A percentile compares a stretch with the other conserved stretches of the same genome.
phyloP scores from a whole-genome alignment of 2,888 invertebrate genomes.

The Lycocerus yunnanus region DNA sequence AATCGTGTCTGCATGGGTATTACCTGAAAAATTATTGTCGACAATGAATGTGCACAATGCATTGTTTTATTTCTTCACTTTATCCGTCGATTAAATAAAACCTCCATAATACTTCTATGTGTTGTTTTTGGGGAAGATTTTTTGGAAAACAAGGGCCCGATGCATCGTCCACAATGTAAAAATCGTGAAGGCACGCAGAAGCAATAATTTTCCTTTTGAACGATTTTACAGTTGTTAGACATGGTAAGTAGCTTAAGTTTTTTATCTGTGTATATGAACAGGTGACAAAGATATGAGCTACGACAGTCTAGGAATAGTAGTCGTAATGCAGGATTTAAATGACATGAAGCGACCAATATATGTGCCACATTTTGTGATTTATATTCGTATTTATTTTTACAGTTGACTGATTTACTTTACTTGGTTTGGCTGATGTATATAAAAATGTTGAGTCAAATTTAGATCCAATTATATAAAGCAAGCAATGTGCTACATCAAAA shows the following conservation, averaged over 20 bases:
- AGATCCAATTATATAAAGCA: slow-evolving; percentile 33
- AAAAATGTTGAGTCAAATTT: slow-evolving; percentile 35
- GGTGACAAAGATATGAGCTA: slow-evolving; percentile 39
- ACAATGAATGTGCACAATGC: neutral
- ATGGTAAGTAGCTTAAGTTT: neutral
- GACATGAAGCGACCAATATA: slow-evolving; percentile 34
- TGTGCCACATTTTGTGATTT: slow-evolving; percentile 36
- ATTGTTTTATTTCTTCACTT: neutral
- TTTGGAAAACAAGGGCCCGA: neutral
- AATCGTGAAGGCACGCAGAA: neutral
- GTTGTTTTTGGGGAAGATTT: neutral
- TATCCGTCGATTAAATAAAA: neutral
- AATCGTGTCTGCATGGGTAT: neutral
- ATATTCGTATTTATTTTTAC: slow-evolving; percentile 36
- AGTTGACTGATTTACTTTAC: slow-evolving; percentile 39
- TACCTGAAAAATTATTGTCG: neutral
- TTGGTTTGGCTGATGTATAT: slow-evolving; percentile 31
- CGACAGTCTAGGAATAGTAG: slow-evolving; percentile 36
- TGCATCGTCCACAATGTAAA: neutral
- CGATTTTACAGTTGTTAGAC: neutral
- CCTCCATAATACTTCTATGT: neutral
- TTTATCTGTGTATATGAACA: slow-evolving; percentile 31
- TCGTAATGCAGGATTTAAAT: slow-evolving; percentile 40
- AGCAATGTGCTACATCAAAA: slow-evolving; percentile 12
- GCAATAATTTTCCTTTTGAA: neutral